Percentiles rank a stretch among this genome's conserved stretches.
These are phyloP conservation scores for Platyura marginata DNA, from an alignment of 1,140 invertebrate species.

Conservation along the genomic window DNA sequence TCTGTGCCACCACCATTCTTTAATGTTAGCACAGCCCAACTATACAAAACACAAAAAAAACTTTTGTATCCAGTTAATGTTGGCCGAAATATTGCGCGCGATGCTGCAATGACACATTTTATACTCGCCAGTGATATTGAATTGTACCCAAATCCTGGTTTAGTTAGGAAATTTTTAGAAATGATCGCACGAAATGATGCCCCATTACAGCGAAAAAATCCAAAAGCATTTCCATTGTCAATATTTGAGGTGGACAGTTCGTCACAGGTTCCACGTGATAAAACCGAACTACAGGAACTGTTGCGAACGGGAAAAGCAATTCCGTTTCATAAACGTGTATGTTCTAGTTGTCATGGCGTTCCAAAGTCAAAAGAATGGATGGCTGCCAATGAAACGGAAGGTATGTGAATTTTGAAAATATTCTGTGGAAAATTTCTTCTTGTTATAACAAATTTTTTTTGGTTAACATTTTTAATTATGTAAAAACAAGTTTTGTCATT, in stretches of 20 bases:
- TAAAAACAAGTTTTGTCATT: neutral
- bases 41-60: constrained; percentile 63
- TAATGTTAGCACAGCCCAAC: constrained; percentile 37
- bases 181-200: constrained; percentile 57
- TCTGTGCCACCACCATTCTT: constrained; percentile 44
- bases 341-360: constrained; percentile 72
- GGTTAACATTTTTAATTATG: neutral
- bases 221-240: constrained; percentile 21
- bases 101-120: constrained; percentile 62
- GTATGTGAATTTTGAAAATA: constrained; percentile 11
- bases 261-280: constrained; percentile 43
- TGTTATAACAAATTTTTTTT: neutral
- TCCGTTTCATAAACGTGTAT: constrained; percentile 81
- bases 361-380: constrained; percentile 73
- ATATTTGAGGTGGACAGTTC: constrained; percentile 22
- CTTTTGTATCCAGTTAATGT: constrained; percentile 77
- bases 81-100: constrained; percentile 65
- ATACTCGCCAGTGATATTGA: constrained; percentile 77
- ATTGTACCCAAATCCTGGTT: constrained; percentile 64
- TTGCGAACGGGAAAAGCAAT: constrained; percentile 57
- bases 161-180: constrained; percentile 56
- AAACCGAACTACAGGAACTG: constrained; percentile 56
- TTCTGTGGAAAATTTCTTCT: neutral
- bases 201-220: constrained; percentile 29
- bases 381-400: constrained; percentile 41